phyloP scores from a whole-genome alignment of 2,797 vertebrate species.

The Fratercula arctica region DNA sequence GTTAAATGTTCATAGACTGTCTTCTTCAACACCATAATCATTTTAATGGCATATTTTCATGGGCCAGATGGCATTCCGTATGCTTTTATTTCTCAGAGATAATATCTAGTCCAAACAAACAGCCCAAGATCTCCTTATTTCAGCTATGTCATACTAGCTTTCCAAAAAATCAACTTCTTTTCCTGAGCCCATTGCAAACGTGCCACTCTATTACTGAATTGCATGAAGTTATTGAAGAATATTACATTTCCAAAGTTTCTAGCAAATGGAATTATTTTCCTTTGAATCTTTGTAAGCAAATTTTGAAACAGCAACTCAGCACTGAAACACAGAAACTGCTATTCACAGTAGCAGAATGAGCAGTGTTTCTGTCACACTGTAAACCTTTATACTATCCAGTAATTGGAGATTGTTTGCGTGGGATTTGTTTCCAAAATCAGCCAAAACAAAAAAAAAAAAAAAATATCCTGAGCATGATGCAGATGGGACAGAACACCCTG shows the following conservation, averaged over 20 bases:
- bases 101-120: background rate
- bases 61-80: background rate
- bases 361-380: background rate
- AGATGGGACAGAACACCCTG: background rate
- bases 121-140: background rate
- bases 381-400: background rate
- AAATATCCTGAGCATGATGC: background rate
- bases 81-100: conserved; percentile 19
- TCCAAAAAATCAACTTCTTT: background rate
- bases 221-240: background rate
- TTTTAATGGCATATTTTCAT: background rate
- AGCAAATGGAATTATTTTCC: background rate
- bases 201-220: background rate
- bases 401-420: background rate
- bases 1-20: background rate
- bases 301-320: background rate
- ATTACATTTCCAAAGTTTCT: background rate
- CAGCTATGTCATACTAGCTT: background rate
- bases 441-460: background rate
- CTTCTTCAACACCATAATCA: background rate
- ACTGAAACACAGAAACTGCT: background rate
- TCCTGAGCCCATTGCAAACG: background rate
- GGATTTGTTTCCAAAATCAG: background rate
- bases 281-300: background rate
- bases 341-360: background rate